Percentiles rank a stretch among this genome's conserved stretches.
phyloP scores from a whole-genome alignment of 2,888 invertebrate genomes.

The Matsumyia berberina region DNA sequence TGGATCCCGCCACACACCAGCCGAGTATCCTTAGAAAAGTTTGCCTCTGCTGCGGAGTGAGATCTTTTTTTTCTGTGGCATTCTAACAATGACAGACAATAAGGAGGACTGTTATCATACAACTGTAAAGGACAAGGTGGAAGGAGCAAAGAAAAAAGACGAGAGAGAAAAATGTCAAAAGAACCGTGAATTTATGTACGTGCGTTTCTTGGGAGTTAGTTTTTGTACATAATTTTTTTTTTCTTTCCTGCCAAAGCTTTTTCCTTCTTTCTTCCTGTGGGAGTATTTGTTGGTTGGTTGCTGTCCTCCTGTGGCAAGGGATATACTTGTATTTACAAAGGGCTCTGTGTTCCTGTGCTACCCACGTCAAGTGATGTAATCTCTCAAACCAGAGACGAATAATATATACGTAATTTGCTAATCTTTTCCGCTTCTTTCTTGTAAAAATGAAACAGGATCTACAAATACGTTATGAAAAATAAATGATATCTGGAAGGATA shows the following conservation, averaged over 20 bases:
- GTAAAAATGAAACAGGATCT: not conserved
- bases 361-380: slow-evolving; percentile 56
- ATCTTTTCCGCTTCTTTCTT: slow-evolving; percentile 28
- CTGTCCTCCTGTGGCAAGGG: slow-evolving; percentile 20
- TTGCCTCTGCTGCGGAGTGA: slow-evolving; percentile 5
- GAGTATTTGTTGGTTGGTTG: not conserved
- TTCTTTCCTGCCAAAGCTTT: not conserved
- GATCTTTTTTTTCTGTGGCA: slow-evolving; percentile 9
- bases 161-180: slow-evolving; percentile 25
- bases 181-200: slow-evolving; percentile 49
- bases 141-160: slow-evolving; percentile 3
- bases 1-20: slow-evolving; percentile 1
- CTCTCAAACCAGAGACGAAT: slow-evolving; percentile 24
- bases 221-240: not conserved
- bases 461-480: slow-evolving; percentile 31
- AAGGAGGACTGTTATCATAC: slow-evolving; percentile 45
- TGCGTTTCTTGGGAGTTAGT: not conserved
- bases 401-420: slow-evolving; percentile 22
- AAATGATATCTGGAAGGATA: slow-evolving; percentile 12
- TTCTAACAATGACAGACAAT: slow-evolving; percentile 60
- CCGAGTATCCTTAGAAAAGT: slow-evolving; percentile 50
- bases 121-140: not conserved
- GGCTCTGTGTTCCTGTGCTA: slow-evolving; percentile 13
- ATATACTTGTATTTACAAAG: slow-evolving; percentile 18
- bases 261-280: not conserved